Evolutionary conservation across 2,113 vertebrate species (phyloP).

Genomic region (Sinocyclocheilus anshuiensis): DNA sequence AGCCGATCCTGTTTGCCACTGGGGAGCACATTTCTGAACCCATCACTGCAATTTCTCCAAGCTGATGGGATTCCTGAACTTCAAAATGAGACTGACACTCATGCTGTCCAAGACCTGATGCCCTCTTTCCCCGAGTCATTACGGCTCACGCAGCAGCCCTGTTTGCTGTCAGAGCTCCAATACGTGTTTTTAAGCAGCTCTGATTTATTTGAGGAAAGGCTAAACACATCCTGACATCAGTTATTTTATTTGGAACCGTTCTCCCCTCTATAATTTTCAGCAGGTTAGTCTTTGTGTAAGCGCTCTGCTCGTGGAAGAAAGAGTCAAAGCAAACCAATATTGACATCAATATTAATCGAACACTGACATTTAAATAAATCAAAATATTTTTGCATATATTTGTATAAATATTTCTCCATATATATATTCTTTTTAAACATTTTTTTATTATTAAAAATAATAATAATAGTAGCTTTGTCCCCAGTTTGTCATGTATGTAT

Average conservation of each 20-base stretch:
- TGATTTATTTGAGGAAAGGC: conserved; percentile 25
- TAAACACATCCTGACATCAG: conserved; percentile 23
- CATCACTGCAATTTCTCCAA: conserved; percentile 13
- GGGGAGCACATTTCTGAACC: neutral
- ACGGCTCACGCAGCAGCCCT: neutral
- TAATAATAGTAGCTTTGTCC: too few species aligned
- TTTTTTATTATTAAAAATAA: too few species aligned
- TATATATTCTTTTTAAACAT: too few species aligned
- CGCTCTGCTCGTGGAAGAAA: neutral
- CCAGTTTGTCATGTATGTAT: too few species aligned
- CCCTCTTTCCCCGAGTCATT: conserved; percentile 19
- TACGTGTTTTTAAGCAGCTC: neutral
- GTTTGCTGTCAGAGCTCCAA: neutral
- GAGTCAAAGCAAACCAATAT: conserved; percentile 5
- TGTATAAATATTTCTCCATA: too few species aligned
- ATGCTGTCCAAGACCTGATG: neutral
- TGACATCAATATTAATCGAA: too few species aligned
- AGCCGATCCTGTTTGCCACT: neutral
- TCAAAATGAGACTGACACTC: conserved; percentile 24
- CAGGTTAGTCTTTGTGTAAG: neutral
- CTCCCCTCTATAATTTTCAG: conserved; percentile 5
- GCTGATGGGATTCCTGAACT: conserved; percentile 27
- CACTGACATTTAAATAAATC: too few species aligned
- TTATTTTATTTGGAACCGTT: neutral
- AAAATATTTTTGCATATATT: too few species aligned